A percentile compares a stretch with the other conserved stretches of the same genome.
These are phyloP conservation scores for Scopus umbretta DNA, from an alignment of 2,113 vertebrate species.

Conservation along the genomic window DNA sequence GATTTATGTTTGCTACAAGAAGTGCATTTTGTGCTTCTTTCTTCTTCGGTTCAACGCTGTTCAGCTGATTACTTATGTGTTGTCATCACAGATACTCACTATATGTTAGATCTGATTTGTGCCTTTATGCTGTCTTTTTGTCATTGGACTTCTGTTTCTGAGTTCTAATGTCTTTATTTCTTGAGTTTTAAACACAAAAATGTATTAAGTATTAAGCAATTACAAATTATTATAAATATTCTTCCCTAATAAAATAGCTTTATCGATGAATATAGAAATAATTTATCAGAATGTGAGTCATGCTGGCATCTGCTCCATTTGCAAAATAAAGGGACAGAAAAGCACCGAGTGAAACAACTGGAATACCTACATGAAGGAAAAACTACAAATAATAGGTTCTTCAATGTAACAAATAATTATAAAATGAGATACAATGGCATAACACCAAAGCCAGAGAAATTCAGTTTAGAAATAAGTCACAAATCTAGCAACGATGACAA, in stretches of 20 bases:
- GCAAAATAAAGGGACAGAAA: not conserved
- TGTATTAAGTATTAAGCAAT: not conserved
- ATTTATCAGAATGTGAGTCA: not conserved
- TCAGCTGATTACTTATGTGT: not conserved
- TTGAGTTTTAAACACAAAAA: not conserved
- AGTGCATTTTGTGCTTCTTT: not conserved
- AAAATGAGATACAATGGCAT: not conserved
- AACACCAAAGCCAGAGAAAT: not conserved
- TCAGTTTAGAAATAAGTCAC: not conserved
- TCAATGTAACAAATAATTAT: not conserved
- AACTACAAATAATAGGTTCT: not conserved
- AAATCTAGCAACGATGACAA: not conserved
- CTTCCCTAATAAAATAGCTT: not conserved
- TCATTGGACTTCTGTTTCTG: not conserved
- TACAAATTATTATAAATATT: not conserved
- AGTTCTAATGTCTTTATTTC: not conserved
- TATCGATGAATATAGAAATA: constrained; percentile 8
- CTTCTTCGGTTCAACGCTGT: not conserved
- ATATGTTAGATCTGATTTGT: not conserved
- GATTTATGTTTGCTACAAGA: not conserved
- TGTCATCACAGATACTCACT: not conserved
- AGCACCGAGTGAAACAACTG: not conserved
- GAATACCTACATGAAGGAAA: not conserved
- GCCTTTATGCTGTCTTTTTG: not conserved
- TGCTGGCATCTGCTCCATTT: not conserved